Evolutionary conservation across 1,140 invertebrate species (phyloP), one percentile per base, ranked within the genome.

Genomic region (Diplogasteroides magnus): DNA sequence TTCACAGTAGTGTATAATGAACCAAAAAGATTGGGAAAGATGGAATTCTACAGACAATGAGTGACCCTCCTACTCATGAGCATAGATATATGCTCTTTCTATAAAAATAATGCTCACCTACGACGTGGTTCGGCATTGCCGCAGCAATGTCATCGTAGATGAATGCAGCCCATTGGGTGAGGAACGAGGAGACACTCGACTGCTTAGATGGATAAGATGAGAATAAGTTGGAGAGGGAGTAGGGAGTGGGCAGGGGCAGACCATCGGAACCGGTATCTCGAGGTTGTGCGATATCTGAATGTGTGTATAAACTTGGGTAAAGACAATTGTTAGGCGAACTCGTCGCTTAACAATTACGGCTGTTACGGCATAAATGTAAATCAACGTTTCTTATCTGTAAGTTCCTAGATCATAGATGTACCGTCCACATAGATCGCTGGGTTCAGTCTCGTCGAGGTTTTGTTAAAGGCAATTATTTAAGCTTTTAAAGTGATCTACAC

Each of bases 121-220:
- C 75, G 32, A 81, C 62, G 26, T 75, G 76, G 19, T 48, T 19
- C 6, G 37, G 37, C 6, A 48, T 48, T 19, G 37, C 6, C 6
- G 37, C 37, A 23, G 71, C 77, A 13, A 80, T 29, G 64, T 80
- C 78, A 56, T 72, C 74, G 55, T 80, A 82, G 37, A 80, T 48
- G 60, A 80, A 80, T 59, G 81, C 65, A 14, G 78, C 73, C 78
- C 78, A 80, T 37, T 82, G 76, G 2, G 78, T 80, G 14, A 80
- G 26, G 58, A 82, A 32, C 15, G 81, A 64, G 3, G 78, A 75
- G 58, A 73, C 79, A 1, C 66, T 63, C 14, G 70, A 66, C 37
- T 80, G 69, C 25, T 48, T 56, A 37, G 61, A 56, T 55, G 57
- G 58, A n/a, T 64, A 60, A 6, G 68, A 48, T 6, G 67, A 73